Conservation (phyloP, 2,113 vertebrate genomes). For the Onychostruthus taczanowskii region DNA sequence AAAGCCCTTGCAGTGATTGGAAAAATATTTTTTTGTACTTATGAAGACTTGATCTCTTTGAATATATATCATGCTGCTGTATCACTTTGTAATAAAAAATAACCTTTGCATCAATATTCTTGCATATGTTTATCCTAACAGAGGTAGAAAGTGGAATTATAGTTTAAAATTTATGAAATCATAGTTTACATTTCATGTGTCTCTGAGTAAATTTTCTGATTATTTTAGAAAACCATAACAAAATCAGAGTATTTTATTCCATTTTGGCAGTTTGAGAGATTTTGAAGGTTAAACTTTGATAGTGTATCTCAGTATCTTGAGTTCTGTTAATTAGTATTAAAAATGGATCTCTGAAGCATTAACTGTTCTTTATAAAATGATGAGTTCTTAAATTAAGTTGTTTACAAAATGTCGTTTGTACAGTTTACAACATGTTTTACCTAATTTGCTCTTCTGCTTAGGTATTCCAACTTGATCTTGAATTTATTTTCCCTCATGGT, state of each 20-base stretch:
- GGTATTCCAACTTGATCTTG: slow-evolving; percentile 97
- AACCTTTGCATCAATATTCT: background rate
- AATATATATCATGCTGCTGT: background rate
- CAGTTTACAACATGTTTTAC: background rate
- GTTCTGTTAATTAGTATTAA: background rate
- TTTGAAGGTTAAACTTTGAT: background rate
- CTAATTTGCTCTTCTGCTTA: slow-evolving; percentile 49
- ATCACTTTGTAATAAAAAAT: background rate
- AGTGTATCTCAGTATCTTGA: background rate
- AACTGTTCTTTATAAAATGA: background rate
- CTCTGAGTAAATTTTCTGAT: background rate
- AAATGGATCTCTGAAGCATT: background rate
- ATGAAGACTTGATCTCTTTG: background rate
- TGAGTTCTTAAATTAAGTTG: background rate
- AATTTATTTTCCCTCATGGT: slow-evolving; percentile 99
- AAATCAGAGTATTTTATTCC: background rate
- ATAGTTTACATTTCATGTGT: background rate
- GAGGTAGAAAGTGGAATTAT: background rate
- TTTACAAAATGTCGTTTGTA: background rate
- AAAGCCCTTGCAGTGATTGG: background rate
- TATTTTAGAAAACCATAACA: background rate
- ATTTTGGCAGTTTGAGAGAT: background rate
- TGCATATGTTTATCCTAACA: background rate
- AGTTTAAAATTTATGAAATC: background rate
- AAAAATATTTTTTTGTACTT: background rate